phyloP scores from a whole-genome alignment of 2,797 vertebrate species.

The Falco rusticolus region DNA sequence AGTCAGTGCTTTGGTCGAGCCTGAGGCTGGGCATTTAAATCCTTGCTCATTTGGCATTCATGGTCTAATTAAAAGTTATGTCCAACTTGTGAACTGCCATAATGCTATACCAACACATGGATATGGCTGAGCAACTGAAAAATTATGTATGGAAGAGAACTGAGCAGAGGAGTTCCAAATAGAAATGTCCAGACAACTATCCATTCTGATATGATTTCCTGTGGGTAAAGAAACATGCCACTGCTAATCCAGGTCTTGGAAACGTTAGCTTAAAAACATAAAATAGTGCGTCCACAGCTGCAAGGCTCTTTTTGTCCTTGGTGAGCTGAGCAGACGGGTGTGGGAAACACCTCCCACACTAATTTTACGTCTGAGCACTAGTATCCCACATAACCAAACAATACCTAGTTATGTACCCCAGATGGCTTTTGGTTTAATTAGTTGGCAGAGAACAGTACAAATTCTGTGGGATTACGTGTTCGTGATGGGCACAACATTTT shows the following conservation, averaged over 20 bases:
- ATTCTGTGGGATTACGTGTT: neutral
- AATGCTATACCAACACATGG: neutral
- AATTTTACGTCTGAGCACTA: neutral
- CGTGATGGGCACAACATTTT: neutral
- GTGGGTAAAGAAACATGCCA: neutral
- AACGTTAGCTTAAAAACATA: neutral
- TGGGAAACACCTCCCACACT: neutral
- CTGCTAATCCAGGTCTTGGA: neutral
- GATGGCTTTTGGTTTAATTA: conserved; percentile 28
- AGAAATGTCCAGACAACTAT: neutral
- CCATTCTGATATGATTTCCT: neutral
- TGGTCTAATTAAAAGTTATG: neutral
- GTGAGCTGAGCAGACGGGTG: neutral
- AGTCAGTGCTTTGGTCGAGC: neutral
- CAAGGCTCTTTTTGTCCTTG: neutral
- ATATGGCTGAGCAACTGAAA: neutral
- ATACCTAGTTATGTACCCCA: neutral
- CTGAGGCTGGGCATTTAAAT: neutral
- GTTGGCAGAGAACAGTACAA: neutral
- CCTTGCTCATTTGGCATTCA: neutral
- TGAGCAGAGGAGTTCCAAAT: neutral
- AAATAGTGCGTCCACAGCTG: neutral
- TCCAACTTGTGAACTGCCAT: neutral
- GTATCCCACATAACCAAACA: neutral
- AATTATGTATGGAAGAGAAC: neutral